These are phyloP conservation scores for Pseudoatta argentina DNA, from an alignment of 1,140 invertebrate species.

Conservation along the genomic window DNA sequence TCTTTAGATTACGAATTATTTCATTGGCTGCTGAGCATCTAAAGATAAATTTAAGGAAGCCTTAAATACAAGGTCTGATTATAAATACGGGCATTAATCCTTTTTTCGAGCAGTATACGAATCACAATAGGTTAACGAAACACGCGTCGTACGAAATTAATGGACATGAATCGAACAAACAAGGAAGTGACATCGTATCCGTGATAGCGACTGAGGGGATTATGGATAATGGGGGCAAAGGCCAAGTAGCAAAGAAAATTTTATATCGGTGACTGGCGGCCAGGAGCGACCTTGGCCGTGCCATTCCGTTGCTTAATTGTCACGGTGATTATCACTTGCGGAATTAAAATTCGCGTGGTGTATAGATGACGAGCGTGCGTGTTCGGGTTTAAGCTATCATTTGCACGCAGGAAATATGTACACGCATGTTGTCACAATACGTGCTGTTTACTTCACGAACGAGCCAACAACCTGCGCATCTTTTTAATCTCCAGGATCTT, in stretches of 20 bases:
- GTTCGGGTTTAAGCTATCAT: conserved; percentile 30
- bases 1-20: too few relatives aligned
- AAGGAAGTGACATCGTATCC: conserved; percentile 6
- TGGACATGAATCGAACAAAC: background rate
- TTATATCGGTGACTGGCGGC: conserved; percentile 19
- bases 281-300: conserved; percentile 54
- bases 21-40: too few relatives aligned
- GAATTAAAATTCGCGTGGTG: conserved; percentile 54
- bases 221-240: conserved; percentile 5
- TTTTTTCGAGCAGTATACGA: background rate
- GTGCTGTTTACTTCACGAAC: conserved; percentile 14
- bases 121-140: conserved; percentile 11
- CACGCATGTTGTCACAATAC: conserved; percentile 19
- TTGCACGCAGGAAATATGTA: conserved; percentile 43
- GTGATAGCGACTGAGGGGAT: background rate
- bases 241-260: conserved; percentile 17
- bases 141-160: conserved; percentile 33
- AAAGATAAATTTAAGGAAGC: too few relatives aligned
- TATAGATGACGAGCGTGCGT: background rate
- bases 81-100: background rate
- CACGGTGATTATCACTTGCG: conserved; percentile 24
- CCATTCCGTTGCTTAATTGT: conserved; percentile 55
- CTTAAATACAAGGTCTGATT: too few relatives aligned
- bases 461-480: conserved; percentile 38
- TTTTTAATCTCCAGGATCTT: background rate